A percentile compares a stretch with the other conserved stretches of the same genome.
These are phyloP conservation scores for Theodoxus fluviatilis DNA, from an alignment of 2,888 invertebrate genomes.

Conservation along the genomic window DNA sequence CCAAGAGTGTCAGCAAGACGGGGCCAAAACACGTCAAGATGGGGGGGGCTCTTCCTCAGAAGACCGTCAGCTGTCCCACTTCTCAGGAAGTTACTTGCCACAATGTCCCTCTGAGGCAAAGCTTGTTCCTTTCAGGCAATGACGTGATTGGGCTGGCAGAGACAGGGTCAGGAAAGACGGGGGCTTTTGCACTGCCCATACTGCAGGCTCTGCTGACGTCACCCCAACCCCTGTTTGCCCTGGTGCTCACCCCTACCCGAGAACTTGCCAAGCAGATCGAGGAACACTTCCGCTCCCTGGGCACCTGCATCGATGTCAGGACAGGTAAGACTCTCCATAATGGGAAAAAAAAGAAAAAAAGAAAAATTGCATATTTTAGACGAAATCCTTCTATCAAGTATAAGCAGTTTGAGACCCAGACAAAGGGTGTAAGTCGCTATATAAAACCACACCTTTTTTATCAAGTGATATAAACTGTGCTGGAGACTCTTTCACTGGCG, in stretches of 20 bases:
- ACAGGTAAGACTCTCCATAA: constrained; percentile 74
- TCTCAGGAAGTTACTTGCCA: background rate
- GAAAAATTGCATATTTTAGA: background rate
- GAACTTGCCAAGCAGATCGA: constrained; percentile 98
- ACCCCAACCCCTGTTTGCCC: constrained; percentile 86
- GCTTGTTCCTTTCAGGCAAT: constrained; percentile 80
- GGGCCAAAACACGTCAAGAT: background rate
- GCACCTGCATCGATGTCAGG: constrained; percentile 87
- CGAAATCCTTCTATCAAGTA: too few relatives aligned
- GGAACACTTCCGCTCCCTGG: constrained; percentile 97
- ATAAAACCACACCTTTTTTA: too few relatives aligned
- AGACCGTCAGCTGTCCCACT: too few relatives aligned
- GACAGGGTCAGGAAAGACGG: constrained; percentile 95
- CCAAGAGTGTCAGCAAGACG: too few relatives aligned
- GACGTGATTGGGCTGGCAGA: constrained; percentile 81
- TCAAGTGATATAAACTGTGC: too few relatives aligned
- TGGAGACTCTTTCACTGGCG: too few relatives aligned
- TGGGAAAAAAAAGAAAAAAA: background rate
- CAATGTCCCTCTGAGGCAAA: too few relatives aligned
- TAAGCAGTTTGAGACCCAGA: too few relatives aligned
- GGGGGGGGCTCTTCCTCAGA: too few relatives aligned
- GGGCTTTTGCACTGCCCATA: constrained; percentile 95
- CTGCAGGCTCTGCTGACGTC: constrained; percentile 87
- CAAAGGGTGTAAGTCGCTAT: too few relatives aligned
- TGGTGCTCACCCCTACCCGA: constrained; percentile 91